Evolutionary conservation across 2,113 vertebrate species (phyloP).

Genomic region (Taurulus bubalis): DNA sequence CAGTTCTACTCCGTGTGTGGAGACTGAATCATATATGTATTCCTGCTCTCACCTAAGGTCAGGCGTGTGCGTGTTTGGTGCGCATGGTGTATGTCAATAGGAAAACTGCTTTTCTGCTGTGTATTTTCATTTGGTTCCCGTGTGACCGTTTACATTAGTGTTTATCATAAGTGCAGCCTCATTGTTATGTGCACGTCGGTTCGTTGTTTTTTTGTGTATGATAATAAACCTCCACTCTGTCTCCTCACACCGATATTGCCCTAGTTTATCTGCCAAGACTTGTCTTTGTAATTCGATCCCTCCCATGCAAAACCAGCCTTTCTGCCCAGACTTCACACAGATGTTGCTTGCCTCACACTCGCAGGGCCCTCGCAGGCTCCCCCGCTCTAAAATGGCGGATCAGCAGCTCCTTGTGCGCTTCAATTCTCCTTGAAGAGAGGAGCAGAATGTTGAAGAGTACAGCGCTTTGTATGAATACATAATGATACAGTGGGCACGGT

Average conservation of each 20-base stretch:
- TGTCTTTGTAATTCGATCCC: constrained; percentile 79
- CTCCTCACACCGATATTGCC: constrained; percentile 63
- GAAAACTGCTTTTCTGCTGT: not conserved
- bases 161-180: constrained; percentile 2
- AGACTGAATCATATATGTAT: constrained; percentile 12
- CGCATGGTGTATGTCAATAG: not conserved
- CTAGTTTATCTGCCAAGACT: constrained; percentile 80
- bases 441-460: constrained; percentile 50
- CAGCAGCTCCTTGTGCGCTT: constrained; percentile 56
- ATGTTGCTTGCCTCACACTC: constrained; percentile 72
- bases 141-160: constrained; percentile 5
- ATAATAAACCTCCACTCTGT: constrained; percentile 55
- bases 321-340: constrained; percentile 81
- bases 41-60: constrained; percentile 15
- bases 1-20: not conserved
- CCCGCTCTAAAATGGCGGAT: constrained; percentile 71
- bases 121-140: not conserved
- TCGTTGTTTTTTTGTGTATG: constrained; percentile 28
- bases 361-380: constrained; percentile 64
- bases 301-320: constrained; percentile 52
- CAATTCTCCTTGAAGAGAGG: constrained; percentile 53
- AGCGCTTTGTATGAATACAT: constrained; percentile 62
- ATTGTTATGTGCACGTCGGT: not conserved
- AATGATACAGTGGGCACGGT: constrained; percentile 44
- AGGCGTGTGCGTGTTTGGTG: not conserved